Evolutionary conservation across 1,140 invertebrate genomes (phyloP), one percentile per base, ranked within the genome.

Genomic region (Anagrus nilaparvatae): DNA sequence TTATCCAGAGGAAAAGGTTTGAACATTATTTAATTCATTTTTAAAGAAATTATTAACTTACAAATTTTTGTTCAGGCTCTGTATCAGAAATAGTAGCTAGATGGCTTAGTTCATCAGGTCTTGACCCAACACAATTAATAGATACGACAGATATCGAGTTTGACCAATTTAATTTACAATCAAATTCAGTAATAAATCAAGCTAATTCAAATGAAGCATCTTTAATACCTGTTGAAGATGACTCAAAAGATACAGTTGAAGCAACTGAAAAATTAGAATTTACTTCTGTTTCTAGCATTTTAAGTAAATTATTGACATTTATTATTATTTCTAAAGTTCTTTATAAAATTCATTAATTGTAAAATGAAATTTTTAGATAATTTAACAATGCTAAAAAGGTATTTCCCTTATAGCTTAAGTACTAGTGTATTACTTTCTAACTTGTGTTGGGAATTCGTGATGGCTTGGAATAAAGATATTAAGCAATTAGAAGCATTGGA

Each of bases 401-500:
- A 85, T 61, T 93, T 94, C 61, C 89, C 89, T 1, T 79, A 88
- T 42, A 93, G 87, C 64, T 71, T 93, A 24, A 77, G 82, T 18
- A 76, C 80, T 21, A 80, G 82, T 52, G 76, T 83, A 23, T 61
- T 95, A 20, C 63, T 93, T 24, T 77, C 81, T 9, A 90, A 93
- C 62, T 80, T 92, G 70, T 80, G 78, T 50, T 95, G 90, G 91
- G 88, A 94, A 59, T 89, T 87, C 65, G 76, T 84, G 42, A 74
- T 84, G 46, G 73, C 75, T 37, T 95, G 90, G 90, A 82, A 84
- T 59, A 87, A 83, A 63, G 76, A 82, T 50, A 75, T 82, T 43
- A 72, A 79, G 33, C 71, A 75, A 39, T 67, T 83, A n/a, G 63
- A 74, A 13, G 65, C 75, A 49, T 65, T 89, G 3, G 64, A 76